Evolutionary conservation across 2,888 invertebrate species (phyloP).

Genomic region (Melikaiella ostensackeni): DNA sequence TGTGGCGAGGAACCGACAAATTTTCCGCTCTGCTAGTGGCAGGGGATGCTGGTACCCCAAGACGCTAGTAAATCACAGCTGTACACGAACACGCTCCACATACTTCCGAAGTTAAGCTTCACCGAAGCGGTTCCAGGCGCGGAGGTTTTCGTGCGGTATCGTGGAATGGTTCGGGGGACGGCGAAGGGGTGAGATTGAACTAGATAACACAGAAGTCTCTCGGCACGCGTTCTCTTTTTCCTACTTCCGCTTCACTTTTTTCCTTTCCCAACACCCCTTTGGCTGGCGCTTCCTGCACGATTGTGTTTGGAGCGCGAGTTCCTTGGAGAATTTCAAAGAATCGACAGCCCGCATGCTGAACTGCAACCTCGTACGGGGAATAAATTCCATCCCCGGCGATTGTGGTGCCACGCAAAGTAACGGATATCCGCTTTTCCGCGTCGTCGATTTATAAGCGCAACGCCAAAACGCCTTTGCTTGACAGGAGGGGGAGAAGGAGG

Average conservation of each 20-base stretch:
- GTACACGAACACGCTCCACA: slow-evolving; percentile 65
- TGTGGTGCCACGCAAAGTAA: slow-evolving; percentile 59
- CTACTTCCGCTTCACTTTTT: slow-evolving; percentile 47
- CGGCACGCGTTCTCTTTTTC: slow-evolving; percentile 46
- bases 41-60: slow-evolving; percentile 51
- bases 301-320: slow-evolving; percentile 25
- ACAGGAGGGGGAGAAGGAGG: slow-evolving; percentile 49
- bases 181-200: slow-evolving; percentile 50
- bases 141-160: slow-evolving; percentile 18
- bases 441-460: slow-evolving; percentile 64
- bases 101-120: slow-evolving; percentile 61
- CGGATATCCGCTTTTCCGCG: slow-evolving; percentile 70
- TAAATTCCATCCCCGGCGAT: slow-evolving; percentile 58
- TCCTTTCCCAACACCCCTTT: slow-evolving; percentile 29
- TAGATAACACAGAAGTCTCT: slow-evolving; percentile 51
- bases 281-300: background rate
- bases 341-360: slow-evolving; percentile 45
- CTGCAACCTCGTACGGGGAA: slow-evolving; percentile 55
- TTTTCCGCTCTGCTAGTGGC: slow-evolving; percentile 57
- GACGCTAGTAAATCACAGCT: slow-evolving; percentile 68
- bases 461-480: slow-evolving; percentile 52
- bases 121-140: slow-evolving; percentile 39
- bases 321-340: slow-evolving; percentile 38
- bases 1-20: slow-evolving; percentile 63
- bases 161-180: slow-evolving; percentile 42